Evolutionary conservation across 2,113 vertebrate genomes (phyloP), one percentile per base, ranked within the genome.

Genomic region (Epinephelus lanceolatus): DNA sequence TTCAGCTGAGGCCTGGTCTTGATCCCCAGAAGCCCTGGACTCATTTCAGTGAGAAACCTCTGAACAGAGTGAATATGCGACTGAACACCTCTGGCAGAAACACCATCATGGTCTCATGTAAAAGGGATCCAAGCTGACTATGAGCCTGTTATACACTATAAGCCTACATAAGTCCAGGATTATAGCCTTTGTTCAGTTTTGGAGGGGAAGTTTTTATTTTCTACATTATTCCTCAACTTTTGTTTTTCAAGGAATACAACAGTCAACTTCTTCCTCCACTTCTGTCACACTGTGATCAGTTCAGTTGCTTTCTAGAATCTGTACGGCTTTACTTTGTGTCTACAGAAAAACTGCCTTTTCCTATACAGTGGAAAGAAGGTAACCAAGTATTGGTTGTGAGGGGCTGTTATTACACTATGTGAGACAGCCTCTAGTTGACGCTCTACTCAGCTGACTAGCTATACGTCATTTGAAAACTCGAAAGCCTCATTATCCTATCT

Each of bases 1-100:
- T 76, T 93, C 91, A 91, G 91, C 73, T 89, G 92, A 94, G 93
- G 89, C 91, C 91, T 83, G 87, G 92, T 91, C 92, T 86, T 94
- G 91, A 93, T 94, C 93, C 93, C 93, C 93, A 92, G 91, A 92
- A 94, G 93, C 93, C 93, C 92, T 92, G 93, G 92, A 93, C 93
- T 94, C 93, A 94, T 94, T 94, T 94, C 83, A 89, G 87, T 71
- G 91, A 91, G 72, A 90, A 92, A 93, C 85, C 87, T 90, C 84
- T 78, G 86, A 89, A 83, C 81, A 49, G 76, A 84, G 83, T 76
- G 86, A 89, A 83, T 70, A 90, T 2, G 40, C 52, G 81, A 65
- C 78, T 78, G 67, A 91, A 66, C 83, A 91, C 90, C 91, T 86
- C 90, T 83, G 81, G 91, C 91, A 82, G 81, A 86, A 92, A 88